phyloP scores from a whole-genome alignment of 2,888 invertebrate genomes.

The Gisinianus flammeolus region DNA sequence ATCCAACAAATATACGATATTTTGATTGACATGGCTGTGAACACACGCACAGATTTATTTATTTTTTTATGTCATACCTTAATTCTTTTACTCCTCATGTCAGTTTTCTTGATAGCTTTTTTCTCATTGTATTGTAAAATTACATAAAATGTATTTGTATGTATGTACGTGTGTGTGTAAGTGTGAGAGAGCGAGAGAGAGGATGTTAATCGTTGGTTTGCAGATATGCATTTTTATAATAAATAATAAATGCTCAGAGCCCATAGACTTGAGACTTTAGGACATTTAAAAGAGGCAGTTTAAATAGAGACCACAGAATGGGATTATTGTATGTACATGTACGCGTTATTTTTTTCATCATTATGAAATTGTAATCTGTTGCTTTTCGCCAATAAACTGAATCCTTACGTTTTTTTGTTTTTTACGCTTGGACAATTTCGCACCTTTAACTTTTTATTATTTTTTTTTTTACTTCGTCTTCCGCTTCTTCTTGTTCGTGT shows the following conservation, averaged over 20 bases:
- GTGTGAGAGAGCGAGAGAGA: too few species aligned
- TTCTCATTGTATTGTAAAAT: too few species aligned
- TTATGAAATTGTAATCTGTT: background rate
- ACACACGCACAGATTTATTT: background rate
- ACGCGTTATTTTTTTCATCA: background rate
- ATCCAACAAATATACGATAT: background rate
- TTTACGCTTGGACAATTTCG: conserved; percentile 27
- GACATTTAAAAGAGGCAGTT: background rate
- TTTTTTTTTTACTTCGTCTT: background rate
- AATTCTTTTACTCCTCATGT: too few species aligned
- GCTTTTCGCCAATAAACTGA: background rate
- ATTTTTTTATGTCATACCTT: background rate
- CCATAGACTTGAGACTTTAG: too few species aligned
- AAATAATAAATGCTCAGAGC: too few species aligned
- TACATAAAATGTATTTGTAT: too few species aligned
- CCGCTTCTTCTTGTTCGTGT: background rate
- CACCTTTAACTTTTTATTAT: conserved; percentile 15
- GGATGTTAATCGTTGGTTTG: too few species aligned
- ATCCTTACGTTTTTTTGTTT: background rate
- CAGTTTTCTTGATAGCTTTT: too few species aligned
- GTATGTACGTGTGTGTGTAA: too few species aligned
- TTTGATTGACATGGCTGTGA: background rate
- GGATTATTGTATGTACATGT: background rate
- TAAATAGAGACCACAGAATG: background rate
- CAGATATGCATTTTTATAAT: too few species aligned